Percentiles rank a stretch among this genome's conserved stretches.
phyloP scores from a whole-genome alignment of 2,113 vertebrate genomes.

The Gulo gulo region DNA sequence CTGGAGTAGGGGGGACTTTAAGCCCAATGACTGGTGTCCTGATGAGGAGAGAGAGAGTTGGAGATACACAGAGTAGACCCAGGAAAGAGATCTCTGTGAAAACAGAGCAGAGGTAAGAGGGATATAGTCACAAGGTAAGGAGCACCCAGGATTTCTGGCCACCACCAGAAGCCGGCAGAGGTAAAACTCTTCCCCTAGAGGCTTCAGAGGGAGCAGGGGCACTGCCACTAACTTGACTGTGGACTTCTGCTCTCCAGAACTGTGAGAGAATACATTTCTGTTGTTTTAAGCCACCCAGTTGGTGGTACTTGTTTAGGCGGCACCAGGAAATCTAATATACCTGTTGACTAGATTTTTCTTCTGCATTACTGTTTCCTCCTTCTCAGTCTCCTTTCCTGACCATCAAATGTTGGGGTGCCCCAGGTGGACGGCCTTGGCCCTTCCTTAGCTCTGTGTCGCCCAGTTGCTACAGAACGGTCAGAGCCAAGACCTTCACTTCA shows the following conservation, averaged over 20 bases:
- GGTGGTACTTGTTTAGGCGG: no score
- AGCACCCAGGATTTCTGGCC: not conserved
- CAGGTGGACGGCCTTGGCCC: not conserved
- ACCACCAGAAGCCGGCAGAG: not conserved
- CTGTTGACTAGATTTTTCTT: not conserved
- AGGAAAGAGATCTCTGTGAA: not conserved
- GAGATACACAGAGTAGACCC: not conserved
- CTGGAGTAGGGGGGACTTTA: not conserved
- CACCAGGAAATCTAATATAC: not conserved
- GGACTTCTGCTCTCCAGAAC: not conserved
- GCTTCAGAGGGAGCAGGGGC: not conserved
- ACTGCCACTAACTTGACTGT: not conserved
- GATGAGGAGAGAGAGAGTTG: not conserved
- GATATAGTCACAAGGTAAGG: not conserved
- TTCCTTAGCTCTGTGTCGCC: not conserved
- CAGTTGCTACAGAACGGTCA: not conserved
- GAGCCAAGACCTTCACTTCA: not conserved
- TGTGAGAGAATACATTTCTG: not conserved
- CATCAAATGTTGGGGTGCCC: not conserved
- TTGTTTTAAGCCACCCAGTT: not conserved
- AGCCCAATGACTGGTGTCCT: not conserved
- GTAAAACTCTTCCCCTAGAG: accelerated
- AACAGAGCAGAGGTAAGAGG: not conserved
- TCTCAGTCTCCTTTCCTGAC: not conserved
- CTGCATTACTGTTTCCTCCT: not conserved